Evolutionary conservation across 1,140 invertebrate species (phyloP).

Genomic region (Drosophila aff.): DNA sequence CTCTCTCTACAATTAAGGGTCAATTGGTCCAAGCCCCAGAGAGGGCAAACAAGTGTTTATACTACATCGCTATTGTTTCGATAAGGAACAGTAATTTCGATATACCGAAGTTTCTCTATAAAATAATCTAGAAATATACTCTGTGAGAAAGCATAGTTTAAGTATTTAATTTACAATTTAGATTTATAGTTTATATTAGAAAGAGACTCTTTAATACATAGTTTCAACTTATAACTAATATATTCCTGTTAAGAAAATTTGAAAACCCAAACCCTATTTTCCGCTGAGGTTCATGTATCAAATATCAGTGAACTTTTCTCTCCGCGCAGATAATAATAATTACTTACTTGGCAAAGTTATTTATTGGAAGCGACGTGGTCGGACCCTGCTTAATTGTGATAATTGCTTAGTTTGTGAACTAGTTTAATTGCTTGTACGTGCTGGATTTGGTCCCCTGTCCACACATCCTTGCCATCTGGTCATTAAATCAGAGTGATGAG

Average conservation of each 20-base stretch:
- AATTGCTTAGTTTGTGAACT: slow-evolving; percentile 63
- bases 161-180: background rate
- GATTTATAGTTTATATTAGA: background rate
- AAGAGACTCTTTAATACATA: too few relatives aligned
- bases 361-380: slow-evolving; percentile 7
- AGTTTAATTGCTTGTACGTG: slow-evolving; percentile 63
- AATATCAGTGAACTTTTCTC: slow-evolving; percentile 25
- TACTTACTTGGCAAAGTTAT: slow-evolving; percentile 6
- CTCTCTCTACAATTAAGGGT: background rate
- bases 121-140: background rate
- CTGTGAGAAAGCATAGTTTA: background rate
- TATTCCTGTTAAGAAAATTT: background rate
- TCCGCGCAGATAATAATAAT: slow-evolving; percentile 4
- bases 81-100: background rate
- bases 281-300: background rate
- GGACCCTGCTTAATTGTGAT: slow-evolving; percentile 33
- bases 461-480: slow-evolving; percentile 20
- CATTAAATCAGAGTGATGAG: slow-evolving; percentile 69
- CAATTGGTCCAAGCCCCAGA: slow-evolving; percentile 7
- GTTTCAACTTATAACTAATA: background rate
- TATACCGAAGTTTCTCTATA: background rate
- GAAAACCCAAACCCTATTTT: background rate
- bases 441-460: slow-evolving; percentile 6
- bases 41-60: background rate
- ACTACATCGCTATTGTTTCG: background rate